Conservation (phyloP, 2,888 invertebrate genomes). For the Drosophila kanekoi region DNA sequence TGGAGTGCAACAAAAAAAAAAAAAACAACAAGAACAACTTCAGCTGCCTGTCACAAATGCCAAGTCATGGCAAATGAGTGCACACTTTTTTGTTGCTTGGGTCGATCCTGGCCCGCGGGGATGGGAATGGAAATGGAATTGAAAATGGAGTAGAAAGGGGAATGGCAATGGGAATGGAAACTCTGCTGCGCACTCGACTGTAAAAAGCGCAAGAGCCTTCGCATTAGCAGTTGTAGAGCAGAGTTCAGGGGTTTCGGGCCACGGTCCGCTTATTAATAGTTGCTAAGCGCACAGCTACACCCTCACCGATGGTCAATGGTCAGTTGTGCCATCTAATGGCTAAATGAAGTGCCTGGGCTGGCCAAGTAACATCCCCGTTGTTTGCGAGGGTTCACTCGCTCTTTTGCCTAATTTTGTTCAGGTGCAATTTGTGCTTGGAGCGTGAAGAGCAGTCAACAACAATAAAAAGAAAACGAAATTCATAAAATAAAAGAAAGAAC, state of each 20-base stretch:
- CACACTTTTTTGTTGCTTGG: constrained; percentile 46
- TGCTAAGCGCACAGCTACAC: constrained; percentile 79
- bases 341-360: constrained; percentile 48
- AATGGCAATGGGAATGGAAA: constrained; percentile 41
- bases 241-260: constrained; percentile 34
- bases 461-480: constrained; percentile 10
- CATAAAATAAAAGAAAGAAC: constrained; percentile 8
- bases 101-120: constrained; percentile 43
- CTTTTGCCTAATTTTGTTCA: constrained; percentile 81
- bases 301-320: constrained; percentile 59
- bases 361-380: constrained; percentile 19
- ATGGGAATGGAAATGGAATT: constrained; percentile 30
- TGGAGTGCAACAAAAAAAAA: constrained; percentile 56
- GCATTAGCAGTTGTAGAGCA: constrained; percentile 12
- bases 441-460: constrained; percentile 66
- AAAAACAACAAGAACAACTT: constrained; percentile 58
- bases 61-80: constrained; percentile 80
- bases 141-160: constrained; percentile 15
- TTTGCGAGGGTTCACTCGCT: constrained; percentile 10
- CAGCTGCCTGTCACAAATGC: constrained; percentile 74
- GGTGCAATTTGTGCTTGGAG: constrained; percentile 83
- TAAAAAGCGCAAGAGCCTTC: constrained; percentile 55
- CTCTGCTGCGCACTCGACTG: constrained; percentile 66
- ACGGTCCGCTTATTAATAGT: constrained; percentile 77
- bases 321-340: constrained; percentile 73